These are phyloP conservation scores for Trichoplusia ni DNA, from an alignment of 1,140 invertebrate genomes.

Conservation along the genomic window DNA sequence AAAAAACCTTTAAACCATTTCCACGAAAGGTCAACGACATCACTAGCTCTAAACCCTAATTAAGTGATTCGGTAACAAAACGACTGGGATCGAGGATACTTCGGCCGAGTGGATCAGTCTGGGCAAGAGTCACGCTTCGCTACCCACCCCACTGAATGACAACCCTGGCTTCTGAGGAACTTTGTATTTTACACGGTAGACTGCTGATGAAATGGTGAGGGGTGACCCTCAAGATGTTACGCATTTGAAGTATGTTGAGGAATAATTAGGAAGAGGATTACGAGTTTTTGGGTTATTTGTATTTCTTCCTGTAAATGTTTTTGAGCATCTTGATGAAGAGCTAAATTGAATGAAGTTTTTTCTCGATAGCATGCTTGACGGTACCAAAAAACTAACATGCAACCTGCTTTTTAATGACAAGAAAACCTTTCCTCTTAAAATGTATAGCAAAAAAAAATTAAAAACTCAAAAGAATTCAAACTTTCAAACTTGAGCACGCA, in stretches of 20 bases:
- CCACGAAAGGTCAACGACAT: not conserved
- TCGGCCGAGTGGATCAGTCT: not conserved
- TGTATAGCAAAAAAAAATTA: too few species aligned
- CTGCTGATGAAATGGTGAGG: not conserved
- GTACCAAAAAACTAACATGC: too few species aligned
- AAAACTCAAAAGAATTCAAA: not conserved
- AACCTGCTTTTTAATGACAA: too few species aligned
- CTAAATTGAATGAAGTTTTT: too few species aligned
- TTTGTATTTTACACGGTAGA: constrained; percentile 14
- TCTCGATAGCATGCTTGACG: too few species aligned
- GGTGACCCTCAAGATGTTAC: not conserved
- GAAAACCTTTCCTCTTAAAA: too few species aligned
- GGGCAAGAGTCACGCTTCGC: not conserved
- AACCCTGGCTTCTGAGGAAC: not conserved
- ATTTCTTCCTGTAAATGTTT: too few species aligned
- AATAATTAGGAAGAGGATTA: too few species aligned
- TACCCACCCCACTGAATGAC: not conserved
- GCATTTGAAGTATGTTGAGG: not conserved
- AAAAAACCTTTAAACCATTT: too few species aligned
- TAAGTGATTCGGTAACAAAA: constrained; percentile 8
- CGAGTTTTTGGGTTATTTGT: too few species aligned
- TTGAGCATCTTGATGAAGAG: too few species aligned
- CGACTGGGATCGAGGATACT: constrained; percentile 11
- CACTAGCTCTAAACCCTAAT: constrained; percentile 2
- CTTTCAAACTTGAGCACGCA: not conserved